Percentiles rank a stretch among this genome's conserved stretches.
Evolutionary conservation across 2,888 invertebrate genomes (phyloP).

Genomic region (Loripinus fragilis): DNA sequence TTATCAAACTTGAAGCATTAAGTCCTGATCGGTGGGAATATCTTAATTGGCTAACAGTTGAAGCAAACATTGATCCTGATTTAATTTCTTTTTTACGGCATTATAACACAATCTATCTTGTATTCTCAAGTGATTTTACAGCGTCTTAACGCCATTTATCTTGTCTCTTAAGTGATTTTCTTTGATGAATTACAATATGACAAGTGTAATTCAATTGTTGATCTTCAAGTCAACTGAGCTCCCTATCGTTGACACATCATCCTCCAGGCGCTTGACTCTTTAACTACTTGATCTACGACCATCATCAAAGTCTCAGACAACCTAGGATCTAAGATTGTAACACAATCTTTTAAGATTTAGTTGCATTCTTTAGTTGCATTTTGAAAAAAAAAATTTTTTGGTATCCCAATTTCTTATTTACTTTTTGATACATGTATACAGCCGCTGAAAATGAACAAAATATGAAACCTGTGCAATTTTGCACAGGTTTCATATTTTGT

Average conservation of each 20-base stretch:
- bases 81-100: slow-evolving; percentile 15
- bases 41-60: slow-evolving; percentile 5
- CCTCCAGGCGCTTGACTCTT: slow-evolving; percentile 19
- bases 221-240: slow-evolving; percentile 22
- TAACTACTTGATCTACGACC: slow-evolving; percentile 9
- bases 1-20: no score
- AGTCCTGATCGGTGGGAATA: background rate
- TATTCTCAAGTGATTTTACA: no score
- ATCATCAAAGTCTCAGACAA: background rate
- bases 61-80: background rate
- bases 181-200: slow-evolving; percentile 24
- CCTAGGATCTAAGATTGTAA: slow-evolving; percentile 32
- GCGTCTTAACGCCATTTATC: slow-evolving; percentile 17
- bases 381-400: no score
- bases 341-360: background rate
- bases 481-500: no score
- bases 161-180: slow-evolving; percentile 16
- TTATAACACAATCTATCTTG: slow-evolving; percentile 14
- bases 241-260: slow-evolving; percentile 50
- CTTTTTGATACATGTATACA: no score
- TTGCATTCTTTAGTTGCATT: no score
- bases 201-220: slow-evolving; percentile 28
- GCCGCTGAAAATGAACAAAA: no score
- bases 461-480: no score
- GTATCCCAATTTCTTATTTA: no score